Base-by-base conservation (phyloP, 2,888 invertebrate species). In the Agelastica alni region DNA sequence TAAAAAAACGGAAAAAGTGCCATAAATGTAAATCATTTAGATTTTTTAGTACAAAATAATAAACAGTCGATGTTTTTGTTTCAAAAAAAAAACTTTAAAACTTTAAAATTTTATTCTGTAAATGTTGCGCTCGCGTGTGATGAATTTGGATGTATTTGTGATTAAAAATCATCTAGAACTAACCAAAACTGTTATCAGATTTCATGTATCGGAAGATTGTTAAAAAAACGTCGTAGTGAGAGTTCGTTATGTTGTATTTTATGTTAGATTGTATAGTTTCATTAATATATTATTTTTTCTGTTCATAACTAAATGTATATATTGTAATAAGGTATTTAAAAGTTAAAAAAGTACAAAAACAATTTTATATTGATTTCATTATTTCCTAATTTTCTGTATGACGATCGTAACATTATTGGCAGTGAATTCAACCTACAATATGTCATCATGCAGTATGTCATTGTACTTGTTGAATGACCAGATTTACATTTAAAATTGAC, bases 281-380 rank as follows among this genome's bases (percentile, higher is more conserved):
- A 59, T 61, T 59, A 62, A 58, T 64, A 62, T 62, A 62, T 48
- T 48, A 45, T 60, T 60, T 46, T 53, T 58, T 52, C 44, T 65
- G 63, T 65, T 63, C 47, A 61, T 62, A 64, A 51, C 30, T 53
- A 56, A 52, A 52, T 64, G 62, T 64, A 64, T 58, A 64, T 64
- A 62, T 59, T 54, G 54, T 55, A 54, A 37, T 59, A 53, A 58
- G 62, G 64, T 62, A 64, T 62, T 60, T 52, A 59, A 53, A 60
- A 56, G 32, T 12, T 48, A 32, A 28, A 39, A 48, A 39, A 43
- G 14, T 7, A 13, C 9, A 34, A 34, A 22, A 26, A 26, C n/a
- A n/a, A n/a, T n/a, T n/a, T n/a, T n/a, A n/a, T n/a, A n/a, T n/a
- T n/a, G n/a, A n/a, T n/a, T n/a, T n/a, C n/a, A n/a, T n/a, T n/a